phyloP scores from a whole-genome alignment of 2,888 invertebrate genomes.

The Acleris holmiana region DNA sequence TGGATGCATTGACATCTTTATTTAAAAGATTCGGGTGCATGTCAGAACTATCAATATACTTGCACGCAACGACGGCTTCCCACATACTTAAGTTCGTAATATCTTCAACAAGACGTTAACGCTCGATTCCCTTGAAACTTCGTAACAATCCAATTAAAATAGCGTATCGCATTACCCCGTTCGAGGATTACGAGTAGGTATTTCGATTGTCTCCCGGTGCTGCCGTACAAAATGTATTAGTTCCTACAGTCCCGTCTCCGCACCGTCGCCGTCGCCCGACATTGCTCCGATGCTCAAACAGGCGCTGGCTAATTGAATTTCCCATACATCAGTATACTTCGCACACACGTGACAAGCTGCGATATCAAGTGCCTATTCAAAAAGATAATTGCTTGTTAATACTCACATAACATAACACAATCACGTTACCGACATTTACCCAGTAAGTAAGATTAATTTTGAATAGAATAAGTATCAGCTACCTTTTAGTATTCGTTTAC shows the following conservation, averaged over 20 bases:
- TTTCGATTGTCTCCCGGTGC: slow-evolving; percentile 3
- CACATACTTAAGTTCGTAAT: too few species aligned
- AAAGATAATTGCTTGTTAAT: slow-evolving; percentile 24
- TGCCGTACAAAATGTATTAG: slow-evolving; percentile 31
- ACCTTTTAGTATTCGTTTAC: too few species aligned
- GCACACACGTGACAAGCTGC: slow-evolving; percentile 18
- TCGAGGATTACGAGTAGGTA: not conserved
- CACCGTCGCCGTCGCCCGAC: slow-evolving; percentile 19
- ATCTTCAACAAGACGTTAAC: too few species aligned
- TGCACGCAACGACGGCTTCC: too few species aligned
- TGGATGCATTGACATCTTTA: too few species aligned
- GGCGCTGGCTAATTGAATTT: slow-evolving; percentile 41
- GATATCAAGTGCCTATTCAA: slow-evolving; percentile 22
- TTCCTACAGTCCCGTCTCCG: slow-evolving; percentile 18
- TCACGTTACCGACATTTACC: not conserved
- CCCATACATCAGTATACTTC: slow-evolving; percentile 10
- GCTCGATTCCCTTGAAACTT: too few species aligned
- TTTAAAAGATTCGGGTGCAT: too few species aligned
- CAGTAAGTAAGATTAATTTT: not conserved
- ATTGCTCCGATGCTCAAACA: slow-evolving; percentile 36
- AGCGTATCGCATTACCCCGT: not conserved
- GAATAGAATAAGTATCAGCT: too few species aligned
- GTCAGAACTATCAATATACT: too few species aligned
- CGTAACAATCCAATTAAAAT: slow-evolving; percentile 14
- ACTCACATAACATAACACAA: slow-evolving; percentile 4